phyloP scores from a whole-genome alignment of 2,113 vertebrate genomes.

The Sapajus apella region DNA sequence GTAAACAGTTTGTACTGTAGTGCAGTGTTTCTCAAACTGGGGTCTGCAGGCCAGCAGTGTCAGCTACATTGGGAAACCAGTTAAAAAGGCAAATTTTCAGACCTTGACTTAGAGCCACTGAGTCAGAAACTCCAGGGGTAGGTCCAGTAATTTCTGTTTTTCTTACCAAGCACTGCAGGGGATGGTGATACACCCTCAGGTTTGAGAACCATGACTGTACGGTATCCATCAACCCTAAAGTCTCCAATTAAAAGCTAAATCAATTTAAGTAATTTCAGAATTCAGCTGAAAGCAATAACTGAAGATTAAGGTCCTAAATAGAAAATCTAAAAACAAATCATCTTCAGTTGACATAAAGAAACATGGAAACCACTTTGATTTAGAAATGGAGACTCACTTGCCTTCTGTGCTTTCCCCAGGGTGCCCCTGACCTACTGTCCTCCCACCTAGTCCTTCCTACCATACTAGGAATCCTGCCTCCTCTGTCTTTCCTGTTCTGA shows the following conservation, averaged over 20 bases:
- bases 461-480: too few relatives aligned
- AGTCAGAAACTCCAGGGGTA: neutral
- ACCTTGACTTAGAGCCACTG: neutral
- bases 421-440: neutral
- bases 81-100: neutral
- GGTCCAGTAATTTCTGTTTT: too few relatives aligned
- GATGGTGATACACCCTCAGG: too few relatives aligned
- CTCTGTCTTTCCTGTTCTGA: neutral
- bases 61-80: neutral
- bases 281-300: neutral
- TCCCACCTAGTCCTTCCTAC: neutral
- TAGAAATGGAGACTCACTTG: neutral
- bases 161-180: neutral
- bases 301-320: neutral
- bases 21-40: too few relatives aligned
- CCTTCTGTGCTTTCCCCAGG: neutral
- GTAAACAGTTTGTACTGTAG: neutral
- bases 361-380: neutral
- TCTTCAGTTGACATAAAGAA: neutral
- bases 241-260: neutral
- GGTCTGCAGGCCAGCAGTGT: too few relatives aligned
- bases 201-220: too few relatives aligned
- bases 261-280: neutral
- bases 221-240: neutral
- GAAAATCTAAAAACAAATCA: neutral